Percentiles rank a stretch among this genome's conserved stretches.
Evolutionary conservation across 2,888 invertebrate genomes (phyloP).

Genomic region (Hybos culiciformis): DNA sequence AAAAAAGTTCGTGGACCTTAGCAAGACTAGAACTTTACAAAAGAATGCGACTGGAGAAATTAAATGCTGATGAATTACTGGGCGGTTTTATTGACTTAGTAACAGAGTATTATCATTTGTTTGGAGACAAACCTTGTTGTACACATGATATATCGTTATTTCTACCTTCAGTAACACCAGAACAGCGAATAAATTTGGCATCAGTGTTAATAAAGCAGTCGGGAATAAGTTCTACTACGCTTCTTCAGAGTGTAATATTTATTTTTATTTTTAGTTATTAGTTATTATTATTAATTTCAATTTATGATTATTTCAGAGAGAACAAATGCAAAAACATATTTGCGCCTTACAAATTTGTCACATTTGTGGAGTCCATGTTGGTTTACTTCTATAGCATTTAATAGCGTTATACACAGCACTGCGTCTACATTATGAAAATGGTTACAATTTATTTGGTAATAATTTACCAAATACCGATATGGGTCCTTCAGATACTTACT

Average conservation of each 20-base stretch:
- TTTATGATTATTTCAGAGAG: slow-evolving; percentile 41
- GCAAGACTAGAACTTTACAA: slow-evolving; percentile 66
- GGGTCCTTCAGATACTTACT: slow-evolving; percentile 66
- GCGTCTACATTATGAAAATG: slow-evolving; percentile 51
- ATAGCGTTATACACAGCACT: slow-evolving; percentile 47
- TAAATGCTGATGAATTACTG: slow-evolving; percentile 40
- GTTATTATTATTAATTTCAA: not conserved
- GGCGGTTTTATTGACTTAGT: slow-evolving; percentile 56
- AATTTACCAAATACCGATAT: slow-evolving; percentile 53
- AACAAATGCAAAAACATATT: slow-evolving; percentile 71
- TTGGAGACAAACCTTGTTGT: slow-evolving; percentile 78
- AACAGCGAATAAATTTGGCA: slow-evolving; percentile 45
- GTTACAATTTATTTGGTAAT: slow-evolving; percentile 40
- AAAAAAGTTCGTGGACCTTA: slow-evolving; percentile 62
- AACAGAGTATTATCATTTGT: slow-evolving; percentile 60
- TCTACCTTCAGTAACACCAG: slow-evolving; percentile 44
- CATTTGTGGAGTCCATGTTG: slow-evolving; percentile 52
- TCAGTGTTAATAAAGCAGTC: slow-evolving; percentile 47
- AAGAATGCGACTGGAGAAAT: slow-evolving; percentile 40
- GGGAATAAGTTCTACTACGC: slow-evolving; percentile 47
- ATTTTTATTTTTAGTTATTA: not conserved
- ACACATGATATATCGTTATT: slow-evolving; percentile 71
- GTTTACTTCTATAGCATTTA: slow-evolving; percentile 40
- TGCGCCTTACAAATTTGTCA: slow-evolving; percentile 63
- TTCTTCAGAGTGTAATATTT: slow-evolving; percentile 46